These are phyloP conservation scores for Plecotus auritus DNA, from an alignment of 2,113 vertebrate species.

Conservation along the genomic window DNA sequence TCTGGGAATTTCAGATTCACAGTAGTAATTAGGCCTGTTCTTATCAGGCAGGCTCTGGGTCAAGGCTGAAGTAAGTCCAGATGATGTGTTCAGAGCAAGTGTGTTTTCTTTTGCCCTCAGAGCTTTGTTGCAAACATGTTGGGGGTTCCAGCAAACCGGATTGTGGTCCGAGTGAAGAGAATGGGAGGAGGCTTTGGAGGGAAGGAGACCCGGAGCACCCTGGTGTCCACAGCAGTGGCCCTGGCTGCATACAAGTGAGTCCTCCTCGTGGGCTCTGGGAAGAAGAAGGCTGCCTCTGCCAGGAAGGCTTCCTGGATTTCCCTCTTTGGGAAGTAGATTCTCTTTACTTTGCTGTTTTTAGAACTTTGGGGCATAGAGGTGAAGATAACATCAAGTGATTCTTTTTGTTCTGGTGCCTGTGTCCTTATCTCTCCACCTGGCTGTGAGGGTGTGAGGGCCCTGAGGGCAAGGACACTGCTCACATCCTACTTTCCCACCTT, in stretches of 20 bases:
- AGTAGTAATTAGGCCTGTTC: neutral
- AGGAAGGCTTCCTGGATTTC: neutral
- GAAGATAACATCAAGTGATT: neutral
- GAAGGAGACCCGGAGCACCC: constrained; percentile 89
- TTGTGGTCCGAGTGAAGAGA: constrained; percentile 93
- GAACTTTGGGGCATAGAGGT: neutral
- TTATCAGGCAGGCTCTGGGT: rapidly evolving
- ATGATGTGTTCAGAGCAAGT: neutral
- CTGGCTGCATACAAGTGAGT: constrained; percentile 92
- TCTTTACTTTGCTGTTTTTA: neutral
- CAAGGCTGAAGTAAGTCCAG: neutral
- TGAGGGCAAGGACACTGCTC: rapidly evolving
- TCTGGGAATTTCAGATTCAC: neutral
- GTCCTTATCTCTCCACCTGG: neutral
- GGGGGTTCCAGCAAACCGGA: constrained; percentile 87
- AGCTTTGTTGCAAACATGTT: constrained; percentile 86
- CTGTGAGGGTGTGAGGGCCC: neutral
- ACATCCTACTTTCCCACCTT: neutral
- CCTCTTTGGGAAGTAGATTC: neutral
- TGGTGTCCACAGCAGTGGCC: constrained; percentile 89
- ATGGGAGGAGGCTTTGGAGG: constrained; percentile 98
- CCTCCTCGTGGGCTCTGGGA: neutral
- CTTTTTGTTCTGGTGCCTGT: neutral
- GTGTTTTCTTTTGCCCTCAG: constrained; percentile 33
- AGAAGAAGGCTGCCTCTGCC: neutral